Base-by-base conservation (phyloP, 1,140 invertebrate species). In the Drosophila teissieri region DNA sequence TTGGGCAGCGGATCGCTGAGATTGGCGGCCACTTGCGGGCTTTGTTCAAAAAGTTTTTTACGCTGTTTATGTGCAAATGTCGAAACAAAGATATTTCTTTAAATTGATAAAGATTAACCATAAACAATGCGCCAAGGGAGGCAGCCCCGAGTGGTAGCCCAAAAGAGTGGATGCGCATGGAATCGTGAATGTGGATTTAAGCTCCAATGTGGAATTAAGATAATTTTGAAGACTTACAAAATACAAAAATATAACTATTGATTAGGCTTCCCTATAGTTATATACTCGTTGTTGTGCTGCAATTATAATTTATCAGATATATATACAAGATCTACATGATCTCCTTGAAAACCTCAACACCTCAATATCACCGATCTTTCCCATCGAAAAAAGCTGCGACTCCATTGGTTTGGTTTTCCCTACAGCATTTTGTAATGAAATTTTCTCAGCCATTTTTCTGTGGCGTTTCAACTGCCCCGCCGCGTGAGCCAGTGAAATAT, bases 21-120 rank as follows among this genome's bases (percentile, higher is more conserved):
- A 6, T 24, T 17, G 45, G 19, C 45, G 19, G 45, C 45, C 45
- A 46, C 46, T 40, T 51, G 46, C 57, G 58, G 48, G 42, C 37
- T 17, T 15, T 45, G 34, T 39, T 69, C 36, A 54, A 70, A 70
- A 69, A 46, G 56, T 60, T 70, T 67, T 67, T 84, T 78, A 76
- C 69, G 73, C 80, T 89, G 84, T 89, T 89, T 89, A 90, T 84
- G 80, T 89, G 84, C 80, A 89, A 89, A 89, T 89, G 84, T 89
- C 84, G 84, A 89, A 90, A 89, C 84, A 89, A 89, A 90, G 84
- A 89, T 89, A 89, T 89, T 89, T 89, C 85, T 78, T 89, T 88
- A 88, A 88, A 89, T 89, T 88, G 83, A 88, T 88, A 88, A 88
- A 88, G 83, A 88, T 88, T 89, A 88, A 73, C 76, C 83, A 83